Percentiles rank a stretch among this genome's conserved stretches.
Evolutionary conservation across 2,113 vertebrate species (phyloP).

Genomic region (Vulpes ferrilata): DNA sequence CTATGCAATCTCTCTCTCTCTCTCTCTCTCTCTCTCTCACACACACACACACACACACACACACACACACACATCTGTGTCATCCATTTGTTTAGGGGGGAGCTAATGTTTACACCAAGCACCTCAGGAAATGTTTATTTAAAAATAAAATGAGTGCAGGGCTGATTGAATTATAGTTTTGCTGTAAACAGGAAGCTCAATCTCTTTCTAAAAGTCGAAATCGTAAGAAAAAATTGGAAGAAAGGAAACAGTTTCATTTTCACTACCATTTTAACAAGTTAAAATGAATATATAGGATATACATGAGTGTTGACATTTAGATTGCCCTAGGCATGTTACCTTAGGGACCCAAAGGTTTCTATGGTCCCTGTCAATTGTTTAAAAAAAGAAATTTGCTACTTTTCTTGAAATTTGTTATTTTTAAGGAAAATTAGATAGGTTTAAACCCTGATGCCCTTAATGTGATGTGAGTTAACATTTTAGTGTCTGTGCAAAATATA

Average conservation of each 20-base stretch:
- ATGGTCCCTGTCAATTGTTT: background rate
- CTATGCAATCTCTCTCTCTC: background rate
- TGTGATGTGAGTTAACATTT: background rate
- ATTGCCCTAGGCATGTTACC: background rate
- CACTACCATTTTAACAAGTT: background rate
- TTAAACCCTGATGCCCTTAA: constrained; percentile 37
- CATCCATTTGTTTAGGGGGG: background rate
- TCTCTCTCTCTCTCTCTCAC: background rate
- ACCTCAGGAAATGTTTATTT: constrained; percentile 16
- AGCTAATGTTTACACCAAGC: constrained; percentile 1
- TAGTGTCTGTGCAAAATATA: constrained; percentile 8
- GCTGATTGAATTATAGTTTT: constrained; percentile 46
- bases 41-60: background rate
- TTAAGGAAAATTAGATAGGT: background rate
- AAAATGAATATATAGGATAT: background rate
- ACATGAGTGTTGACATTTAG: background rate
- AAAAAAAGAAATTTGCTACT: constrained; percentile 11
- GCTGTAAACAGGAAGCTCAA: background rate
- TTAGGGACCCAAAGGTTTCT: background rate
- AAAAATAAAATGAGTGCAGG: constrained; percentile 33
- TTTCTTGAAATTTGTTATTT: background rate
- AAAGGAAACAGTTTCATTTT: background rate
- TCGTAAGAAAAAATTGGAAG: background rate
- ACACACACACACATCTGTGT: background rate
- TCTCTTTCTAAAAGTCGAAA: constrained; percentile 17